A percentile compares a stretch with the other conserved stretches of the same genome.
Evolutionary conservation across 2,797 vertebrate genomes (phyloP).

Genomic region (Pteronotus mesoamericanus): DNA sequence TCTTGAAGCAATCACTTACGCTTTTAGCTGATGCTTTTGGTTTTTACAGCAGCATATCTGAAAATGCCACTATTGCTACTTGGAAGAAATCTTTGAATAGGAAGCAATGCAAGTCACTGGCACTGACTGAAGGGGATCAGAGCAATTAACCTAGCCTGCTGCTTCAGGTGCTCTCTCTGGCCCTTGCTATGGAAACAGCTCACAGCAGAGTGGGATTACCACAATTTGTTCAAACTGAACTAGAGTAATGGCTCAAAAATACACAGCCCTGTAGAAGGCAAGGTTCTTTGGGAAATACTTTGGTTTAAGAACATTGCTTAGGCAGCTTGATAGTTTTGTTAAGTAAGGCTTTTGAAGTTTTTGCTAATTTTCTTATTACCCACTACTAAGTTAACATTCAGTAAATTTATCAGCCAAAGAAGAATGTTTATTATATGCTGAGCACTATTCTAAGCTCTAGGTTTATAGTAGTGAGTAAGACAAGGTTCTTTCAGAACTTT

Average conservation of each 20-base stretch:
- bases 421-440: slow-evolving; percentile 13
- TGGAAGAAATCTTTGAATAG: not conserved
- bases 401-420: not conserved
- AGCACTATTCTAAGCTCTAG: not conserved
- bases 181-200: not conserved
- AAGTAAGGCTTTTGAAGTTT: not conserved
- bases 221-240: not conserved
- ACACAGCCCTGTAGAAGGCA: not conserved
- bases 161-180: not conserved
- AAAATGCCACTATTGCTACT: not conserved
- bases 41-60: not conserved
- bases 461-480: not conserved
- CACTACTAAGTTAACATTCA: not conserved
- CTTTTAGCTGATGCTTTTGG: not conserved
- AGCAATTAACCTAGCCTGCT: not conserved
- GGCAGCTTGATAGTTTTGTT: not conserved
- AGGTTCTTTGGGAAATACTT: not conserved
- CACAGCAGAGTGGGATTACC: not conserved
- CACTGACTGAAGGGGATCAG: not conserved
- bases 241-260: not conserved
- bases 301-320: not conserved
- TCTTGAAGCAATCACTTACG: not conserved
- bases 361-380: slow-evolving; percentile 12
- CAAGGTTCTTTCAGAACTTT: not conserved
- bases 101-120: not conserved